phyloP scores from a whole-genome alignment of 2,113 vertebrate species.

The Chascanopsetta lugubris region DNA sequence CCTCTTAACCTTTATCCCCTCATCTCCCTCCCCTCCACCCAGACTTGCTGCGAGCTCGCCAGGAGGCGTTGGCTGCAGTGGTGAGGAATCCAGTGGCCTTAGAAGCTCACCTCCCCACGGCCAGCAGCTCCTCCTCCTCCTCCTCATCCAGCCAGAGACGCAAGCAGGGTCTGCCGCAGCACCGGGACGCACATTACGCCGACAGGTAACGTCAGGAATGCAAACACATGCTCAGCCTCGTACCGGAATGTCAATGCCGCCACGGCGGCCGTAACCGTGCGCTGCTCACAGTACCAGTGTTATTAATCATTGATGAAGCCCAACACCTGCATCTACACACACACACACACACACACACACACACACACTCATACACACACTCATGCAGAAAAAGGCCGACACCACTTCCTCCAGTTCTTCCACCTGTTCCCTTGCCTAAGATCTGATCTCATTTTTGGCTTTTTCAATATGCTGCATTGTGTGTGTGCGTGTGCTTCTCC shows the following conservation, averaged over 20 bases:
- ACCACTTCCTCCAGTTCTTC: slow-evolving; percentile 24
- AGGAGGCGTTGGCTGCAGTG: slow-evolving; percentile 87
- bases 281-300: slow-evolving; percentile 12
- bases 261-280: background rate
- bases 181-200: slow-evolving; percentile 89
- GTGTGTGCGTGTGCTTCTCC: slow-evolving; percentile 44
- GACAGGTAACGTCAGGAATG: slow-evolving; percentile 85
- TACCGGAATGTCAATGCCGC: background rate
- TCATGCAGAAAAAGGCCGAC: slow-evolving; percentile 22
- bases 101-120: slow-evolving; percentile 91
- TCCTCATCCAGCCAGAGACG: slow-evolving; percentile 88
- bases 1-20: slow-evolving; percentile 12
- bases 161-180: slow-evolving; percentile 93
- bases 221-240: background rate
- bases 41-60: slow-evolving; percentile 91
- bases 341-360: slow-evolving; percentile 2
- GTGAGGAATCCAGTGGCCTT: slow-evolving; percentile 85
- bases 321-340: slow-evolving; percentile 21
- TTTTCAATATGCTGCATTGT: slow-evolving; percentile 19
- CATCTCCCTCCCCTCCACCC: slow-evolving; percentile 32
- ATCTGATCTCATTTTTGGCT: slow-evolving; percentile 64
- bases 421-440: slow-evolving; percentile 5
- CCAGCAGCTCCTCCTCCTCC: slow-evolving; percentile 80
- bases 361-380: slow-evolving; percentile 3
- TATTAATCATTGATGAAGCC: slow-evolving; percentile 46